A percentile compares a stretch with the other conserved stretches of the same genome.
phyloP scores from a whole-genome alignment of 2,113 vertebrate species.

The Morone chrysops region DNA sequence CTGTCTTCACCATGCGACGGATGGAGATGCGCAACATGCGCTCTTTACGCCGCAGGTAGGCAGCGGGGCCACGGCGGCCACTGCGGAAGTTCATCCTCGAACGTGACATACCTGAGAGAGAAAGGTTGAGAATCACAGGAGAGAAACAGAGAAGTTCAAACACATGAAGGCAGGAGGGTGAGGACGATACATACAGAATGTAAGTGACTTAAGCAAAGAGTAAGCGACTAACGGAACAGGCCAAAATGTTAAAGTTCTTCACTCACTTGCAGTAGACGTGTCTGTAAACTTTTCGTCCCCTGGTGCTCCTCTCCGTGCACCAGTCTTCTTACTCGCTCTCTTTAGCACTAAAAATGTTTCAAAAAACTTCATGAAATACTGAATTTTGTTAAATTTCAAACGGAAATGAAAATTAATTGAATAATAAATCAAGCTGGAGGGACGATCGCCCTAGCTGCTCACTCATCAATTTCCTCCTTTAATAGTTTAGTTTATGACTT shows the following conservation, averaged over 20 bases:
- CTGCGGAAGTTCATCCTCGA: conserved; percentile 95
- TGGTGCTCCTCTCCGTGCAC: conserved; percentile 90
- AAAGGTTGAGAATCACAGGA: neutral
- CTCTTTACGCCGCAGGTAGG: conserved; percentile 97
- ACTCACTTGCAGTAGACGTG: conserved; percentile 91
- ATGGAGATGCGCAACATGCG: conserved; percentile 96
- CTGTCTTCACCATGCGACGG: conserved; percentile 98
- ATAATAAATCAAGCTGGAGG: neutral
- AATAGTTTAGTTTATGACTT: neutral
- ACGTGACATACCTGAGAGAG: conserved; percentile 88
- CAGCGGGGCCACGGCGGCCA: conserved; percentile 90
- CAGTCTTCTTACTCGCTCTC: conserved; percentile 96
- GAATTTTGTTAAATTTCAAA: neutral
- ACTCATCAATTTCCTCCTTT: neutral
- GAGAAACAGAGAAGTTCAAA: too few relatives aligned
- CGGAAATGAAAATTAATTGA: neutral
- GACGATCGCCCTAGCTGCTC: neutral
- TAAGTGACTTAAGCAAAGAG: neutral
- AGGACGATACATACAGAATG: neutral
- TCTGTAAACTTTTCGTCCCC: conserved; percentile 94
- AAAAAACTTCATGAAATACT: conserved; percentile 5
- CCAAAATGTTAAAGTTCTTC: conserved; percentile 10
- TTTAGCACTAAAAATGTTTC: conserved; percentile 88
- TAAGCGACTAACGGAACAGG: neutral
- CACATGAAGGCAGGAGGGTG: neutral